Base-by-base conservation (phyloP, 2,888 invertebrate species). In the Megastigmus dorsalis region DNA sequence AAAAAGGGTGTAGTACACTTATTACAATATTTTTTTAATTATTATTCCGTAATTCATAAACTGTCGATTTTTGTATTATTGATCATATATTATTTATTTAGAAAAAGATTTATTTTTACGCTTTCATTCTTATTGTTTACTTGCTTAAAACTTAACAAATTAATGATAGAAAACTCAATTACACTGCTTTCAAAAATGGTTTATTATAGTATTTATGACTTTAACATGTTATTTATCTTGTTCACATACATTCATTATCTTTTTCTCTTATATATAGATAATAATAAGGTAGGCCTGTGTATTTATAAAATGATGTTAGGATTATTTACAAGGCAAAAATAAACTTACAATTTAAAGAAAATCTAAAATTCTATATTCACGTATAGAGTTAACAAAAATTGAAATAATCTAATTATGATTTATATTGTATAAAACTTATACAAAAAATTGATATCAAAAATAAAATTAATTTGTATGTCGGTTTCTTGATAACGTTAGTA, bases 241-340 rank as follows among this genome's bases (percentile, higher is more conserved):
- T 30, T 28, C 30, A 60, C 9, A 4, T 30, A 26, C 43, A 43
- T 60, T 60, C 28, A 45, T 60, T 62, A 45, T 30, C 62, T 18
- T 23, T 50, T 43, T 57, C n/a, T 23, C 43, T 18, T 9, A 28
- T 45, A 33, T 15, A 26, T 15, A 43, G 33, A 41, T 38, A 28
- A 60, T 15, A n/a, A n/a, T n/a, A n/a, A n/a, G n/a, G 26, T 43
- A 38, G 59, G 41, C 28, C 41, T 26, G 23, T 26, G 20, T 18
- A 15, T 30, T 30, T 30, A 60, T 43, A 23, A 38, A 20, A 18
- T 45, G 28, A 18, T 41, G 3, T 28, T 52, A 28, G 15, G 18
- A 23, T 30, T 67, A 55, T 55, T 67, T 55, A 67, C 54, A 67
- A 50, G 20, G 33, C 62, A n/a, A n/a, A n/a, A n/a, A 50, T 48